Evolutionary conservation across 1,140 invertebrate genomes (phyloP), one percentile per base, ranked within the genome.

Genomic region (Heliconius congener): DNA sequence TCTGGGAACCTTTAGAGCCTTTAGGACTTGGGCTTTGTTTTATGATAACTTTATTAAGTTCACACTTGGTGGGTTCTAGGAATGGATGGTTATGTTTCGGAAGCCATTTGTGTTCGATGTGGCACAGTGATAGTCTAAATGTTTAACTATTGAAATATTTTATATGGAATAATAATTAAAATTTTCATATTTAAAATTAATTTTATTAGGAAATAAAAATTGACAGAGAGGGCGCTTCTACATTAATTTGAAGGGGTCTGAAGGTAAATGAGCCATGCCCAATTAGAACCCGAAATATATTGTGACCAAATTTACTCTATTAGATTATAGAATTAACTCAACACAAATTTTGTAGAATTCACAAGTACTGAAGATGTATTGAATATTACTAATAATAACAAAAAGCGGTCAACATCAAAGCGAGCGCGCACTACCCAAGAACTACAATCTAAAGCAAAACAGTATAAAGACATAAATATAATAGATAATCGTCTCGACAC

Each of bases 41-140:
- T 75, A 83, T 82, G 76, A 85, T 88, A 86, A 88, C 90, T 90
- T 87, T 90, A 86, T 88, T 91, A 88, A 88, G 85, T 93, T 93
- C 91, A 94, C 91, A 94, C 88, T 91, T 82, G 81, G 82, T 88
- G 84, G 80, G 80, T 82, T 83, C 70, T 74, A 75, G 42, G 85
- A 92, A 88, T 92, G 86, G 91, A 88, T 87, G 86, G 90, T 93
- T 89, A 91, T 89, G 86, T 81, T 85, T 52, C 83, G 87, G 60
- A 66, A 66, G 60, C 60, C 30, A 27, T 66, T 66, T 13, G 8
- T 66, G 60, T 0, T 13, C 0, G 3, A 1, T 13, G 23, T 66
- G 55, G 55, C 1, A 60, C 8, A 8, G 55, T 9, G n/a, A 8
- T 19, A 52, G 55, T 4, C n/a, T 57, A 9, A 57, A 16, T 4